A percentile compares a stretch with the other conserved stretches of the same genome.
Conservation (phyloP, 2,113 vertebrate species). For the Meriones unguiculatus region DNA sequence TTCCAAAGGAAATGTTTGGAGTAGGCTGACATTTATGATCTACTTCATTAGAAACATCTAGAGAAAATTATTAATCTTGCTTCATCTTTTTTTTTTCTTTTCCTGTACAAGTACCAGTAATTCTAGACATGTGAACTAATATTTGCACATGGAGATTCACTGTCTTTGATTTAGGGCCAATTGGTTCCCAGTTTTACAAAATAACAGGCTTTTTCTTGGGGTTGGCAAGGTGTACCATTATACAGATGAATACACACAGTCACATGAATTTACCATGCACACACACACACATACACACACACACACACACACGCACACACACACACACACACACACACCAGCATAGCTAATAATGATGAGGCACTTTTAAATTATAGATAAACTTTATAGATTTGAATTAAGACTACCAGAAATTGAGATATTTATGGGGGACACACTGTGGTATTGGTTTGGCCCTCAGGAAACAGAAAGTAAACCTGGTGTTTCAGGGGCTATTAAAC, state of each 20-base stretch:
- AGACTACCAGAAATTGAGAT: constrained; percentile 12
- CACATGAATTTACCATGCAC: too few species aligned
- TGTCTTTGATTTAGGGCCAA: background rate
- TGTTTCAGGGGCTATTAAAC: background rate
- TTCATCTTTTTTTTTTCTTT: constrained; percentile 21
- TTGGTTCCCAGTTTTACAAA: background rate
- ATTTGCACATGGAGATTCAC: background rate
- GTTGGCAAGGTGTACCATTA: background rate
- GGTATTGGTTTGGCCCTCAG: background rate
- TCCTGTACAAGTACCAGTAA: background rate
- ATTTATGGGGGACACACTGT: background rate
- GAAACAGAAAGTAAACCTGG: background rate
- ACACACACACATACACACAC: background rate
- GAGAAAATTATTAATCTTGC: background rate
- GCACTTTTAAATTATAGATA: background rate
- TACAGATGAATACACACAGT: background rate
- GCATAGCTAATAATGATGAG: background rate
- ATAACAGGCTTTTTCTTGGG: background rate
- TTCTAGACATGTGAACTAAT: background rate
- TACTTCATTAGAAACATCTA: background rate
- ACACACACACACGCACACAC: background rate
- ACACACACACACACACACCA: background rate
- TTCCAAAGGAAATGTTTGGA: constrained; percentile 13
- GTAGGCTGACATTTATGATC: constrained; percentile 48
- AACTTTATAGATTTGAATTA: constrained; percentile 14